Percentiles rank a stretch among this genome's conserved stretches.
Evolutionary conservation across 2,888 invertebrate species (phyloP).

Genomic region (Drosophila longiperda): DNA sequence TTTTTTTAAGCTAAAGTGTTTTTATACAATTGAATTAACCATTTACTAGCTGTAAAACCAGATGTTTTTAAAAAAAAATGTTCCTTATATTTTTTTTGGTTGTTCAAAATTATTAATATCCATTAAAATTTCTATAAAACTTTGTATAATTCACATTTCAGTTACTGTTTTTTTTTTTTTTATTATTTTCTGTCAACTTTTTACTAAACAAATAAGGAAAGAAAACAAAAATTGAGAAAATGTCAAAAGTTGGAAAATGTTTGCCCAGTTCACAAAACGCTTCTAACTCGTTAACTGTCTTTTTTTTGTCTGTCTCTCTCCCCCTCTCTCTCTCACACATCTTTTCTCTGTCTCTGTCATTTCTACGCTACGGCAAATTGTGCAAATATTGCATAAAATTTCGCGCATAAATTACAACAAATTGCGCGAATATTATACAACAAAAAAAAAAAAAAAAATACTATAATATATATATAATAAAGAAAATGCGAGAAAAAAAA

Average conservation of each 20-base stretch:
- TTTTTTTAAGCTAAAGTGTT: too few relatives aligned
- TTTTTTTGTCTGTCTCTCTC: neutral
- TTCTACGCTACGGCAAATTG: slow-evolving; percentile 33
- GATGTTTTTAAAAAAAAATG: neutral
- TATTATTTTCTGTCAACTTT: neutral
- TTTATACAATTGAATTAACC: neutral
- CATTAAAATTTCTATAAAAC: neutral
- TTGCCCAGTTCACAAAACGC: slow-evolving; percentile 12
- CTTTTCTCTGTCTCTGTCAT: neutral
- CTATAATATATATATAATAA: too few relatives aligned
- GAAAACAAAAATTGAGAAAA: neutral
- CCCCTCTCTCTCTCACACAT: neutral
- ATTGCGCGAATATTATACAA: slow-evolving; percentile 44
- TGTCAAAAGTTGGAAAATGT: slow-evolving; percentile 4
- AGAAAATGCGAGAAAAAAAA: slow-evolving; percentile 14
- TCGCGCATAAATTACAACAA: slow-evolving; percentile 72
- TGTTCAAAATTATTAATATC: too few relatives aligned
- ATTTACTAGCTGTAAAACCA: neutral
- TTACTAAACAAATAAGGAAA: neutral
- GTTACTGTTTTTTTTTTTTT: neutral
- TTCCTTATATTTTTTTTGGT: neutral
- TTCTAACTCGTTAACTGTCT: slow-evolving; percentile 5
- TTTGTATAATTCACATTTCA: neutral
- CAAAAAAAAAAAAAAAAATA: slow-evolving; percentile 3
- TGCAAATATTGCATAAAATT: slow-evolving; percentile 56